Conservation (phyloP, 2,888 invertebrate species). For the Drosophila bunnanda region DNA sequence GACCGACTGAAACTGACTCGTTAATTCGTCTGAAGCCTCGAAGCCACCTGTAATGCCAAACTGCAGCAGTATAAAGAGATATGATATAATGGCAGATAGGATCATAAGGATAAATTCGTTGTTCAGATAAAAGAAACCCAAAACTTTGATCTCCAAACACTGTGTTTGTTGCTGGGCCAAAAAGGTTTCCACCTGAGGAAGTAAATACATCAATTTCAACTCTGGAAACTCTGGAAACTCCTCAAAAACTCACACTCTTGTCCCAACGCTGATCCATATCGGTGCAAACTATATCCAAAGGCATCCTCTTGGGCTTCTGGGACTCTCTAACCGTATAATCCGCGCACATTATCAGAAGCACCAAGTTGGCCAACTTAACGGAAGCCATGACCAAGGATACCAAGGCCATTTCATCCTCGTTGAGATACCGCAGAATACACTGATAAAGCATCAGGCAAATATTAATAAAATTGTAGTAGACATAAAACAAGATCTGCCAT, state of each 20-base stretch:
- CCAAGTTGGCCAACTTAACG: constrained; percentile 66
- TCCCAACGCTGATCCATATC: constrained; percentile 80
- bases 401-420: constrained; percentile 42
- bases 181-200: constrained; percentile 46
- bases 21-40: constrained; percentile 33
- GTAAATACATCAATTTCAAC: not conserved
- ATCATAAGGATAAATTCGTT: constrained; percentile 75
- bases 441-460: constrained; percentile 74
- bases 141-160: constrained; percentile 68
- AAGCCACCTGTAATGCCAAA: constrained; percentile 72
- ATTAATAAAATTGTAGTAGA: constrained; percentile 75
- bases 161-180: constrained; percentile 70
- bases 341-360: constrained; percentile 71
- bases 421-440: constrained; percentile 61
- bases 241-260: constrained; percentile 67
- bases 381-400: constrained; percentile 51
- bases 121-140: constrained; percentile 75
- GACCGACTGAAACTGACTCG: constrained; percentile 4
- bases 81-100: constrained; percentile 76
- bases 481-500: constrained; percentile 77
- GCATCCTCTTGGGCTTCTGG: constrained; percentile 60
- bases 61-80: constrained; percentile 77
- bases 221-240: fast-evolving
- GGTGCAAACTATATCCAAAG: constrained; percentile 73
- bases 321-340: constrained; percentile 69